Percentiles rank a stretch among this genome's conserved stretches.
phyloP scores from a whole-genome alignment of 2,113 vertebrate species.

The Laticauda laticaudata region DNA sequence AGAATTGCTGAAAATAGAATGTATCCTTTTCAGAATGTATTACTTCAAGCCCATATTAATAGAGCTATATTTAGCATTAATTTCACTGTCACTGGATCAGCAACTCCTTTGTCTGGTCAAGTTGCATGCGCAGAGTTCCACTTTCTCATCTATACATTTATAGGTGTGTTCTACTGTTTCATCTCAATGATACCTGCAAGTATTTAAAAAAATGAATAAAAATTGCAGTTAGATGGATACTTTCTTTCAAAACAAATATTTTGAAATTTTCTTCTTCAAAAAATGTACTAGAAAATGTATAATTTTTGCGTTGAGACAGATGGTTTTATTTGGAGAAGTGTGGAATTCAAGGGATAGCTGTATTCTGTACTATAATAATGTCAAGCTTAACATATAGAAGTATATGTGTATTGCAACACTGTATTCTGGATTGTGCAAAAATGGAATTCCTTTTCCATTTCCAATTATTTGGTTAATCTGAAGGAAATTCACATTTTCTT shows the following conservation, averaged over 20 bases:
- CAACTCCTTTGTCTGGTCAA: background rate
- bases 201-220: background rate
- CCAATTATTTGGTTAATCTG: background rate
- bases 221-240: background rate
- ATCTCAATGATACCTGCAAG: background rate
- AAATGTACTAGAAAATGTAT: background rate
- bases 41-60: background rate
- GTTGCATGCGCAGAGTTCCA: background rate
- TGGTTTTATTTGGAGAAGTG: background rate
- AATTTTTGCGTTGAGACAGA: background rate
- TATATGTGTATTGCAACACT: background rate
- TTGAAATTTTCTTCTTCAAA: background rate
- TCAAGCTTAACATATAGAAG: no score
- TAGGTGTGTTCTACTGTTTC: background rate
- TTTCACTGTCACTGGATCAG: background rate
- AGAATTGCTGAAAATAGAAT: background rate
- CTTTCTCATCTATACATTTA: background rate
- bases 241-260: background rate
- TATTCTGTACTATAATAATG: background rate
- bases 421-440: background rate
- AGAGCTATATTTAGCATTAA: background rate
- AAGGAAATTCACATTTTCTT: background rate
- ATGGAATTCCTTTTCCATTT: background rate
- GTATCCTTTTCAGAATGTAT: constrained; percentile 1
- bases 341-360: background rate